Evolutionary conservation across 2,113 vertebrate species (phyloP), one percentile per base, ranked within the genome.

Genomic region (Chamaetylas fuelleborni): DNA sequence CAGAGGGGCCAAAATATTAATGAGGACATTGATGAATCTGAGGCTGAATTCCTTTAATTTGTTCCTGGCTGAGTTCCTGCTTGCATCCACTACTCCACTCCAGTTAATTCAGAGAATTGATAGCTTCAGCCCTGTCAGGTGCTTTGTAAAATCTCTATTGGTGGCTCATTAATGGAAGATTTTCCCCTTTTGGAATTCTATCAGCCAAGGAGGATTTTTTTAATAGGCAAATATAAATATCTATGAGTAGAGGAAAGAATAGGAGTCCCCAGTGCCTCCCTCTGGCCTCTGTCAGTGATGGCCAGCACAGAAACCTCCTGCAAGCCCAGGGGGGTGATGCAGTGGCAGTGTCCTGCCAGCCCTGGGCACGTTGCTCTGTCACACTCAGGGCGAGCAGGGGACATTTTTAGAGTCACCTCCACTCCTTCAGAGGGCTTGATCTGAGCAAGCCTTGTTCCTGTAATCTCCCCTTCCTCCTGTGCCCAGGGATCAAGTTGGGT

Each of bases 91-190:
- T 91, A 88, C 87, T 90, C 74, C 42, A 40, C 66, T 96, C 56
- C 11, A 78, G 81, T 93, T 94, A 93, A 96, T 96, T 78, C 88
- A 74, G 74, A 71, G 58, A 92, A 93, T 96, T 94, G 89, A 96
- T 96, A 76, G n/a, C 62, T 86, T 74, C 33, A 86, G 85, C 64
- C 67, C 57, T 86, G 64, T 94, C 93, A 90, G 82, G 76, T 81
- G 60, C 90, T 94, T 95, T 90, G 79, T 88, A 86, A 92, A 94
- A 84, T 90, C 85, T 90, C 85, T 71, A 36, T 92, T 83, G 85
- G 82, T 90, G 84, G 60, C 81, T 95, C 85, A 86, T 96, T 96
- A 96, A 88, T 81, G 60, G 56, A 79, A 77, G 64, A 92, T 94
- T 96, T 88, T 72, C 81, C 82, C 42, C 51, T 88, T 93, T 93